These are phyloP conservation scores for Lordiphosa collinella DNA, from an alignment of 1,140 invertebrate genomes.

Conservation along the genomic window DNA sequence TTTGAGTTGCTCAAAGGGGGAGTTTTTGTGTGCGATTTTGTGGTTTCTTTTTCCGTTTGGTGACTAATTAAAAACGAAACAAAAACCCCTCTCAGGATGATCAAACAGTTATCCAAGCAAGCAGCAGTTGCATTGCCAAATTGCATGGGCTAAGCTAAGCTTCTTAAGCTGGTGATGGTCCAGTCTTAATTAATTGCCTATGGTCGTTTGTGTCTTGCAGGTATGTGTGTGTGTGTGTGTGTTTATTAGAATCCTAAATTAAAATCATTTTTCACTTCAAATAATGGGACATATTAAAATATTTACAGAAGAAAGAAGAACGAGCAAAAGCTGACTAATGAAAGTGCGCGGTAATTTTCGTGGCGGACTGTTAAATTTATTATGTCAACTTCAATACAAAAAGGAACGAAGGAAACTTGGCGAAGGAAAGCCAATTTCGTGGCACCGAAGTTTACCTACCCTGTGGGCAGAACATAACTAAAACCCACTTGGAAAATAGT, in stretches of 20 bases:
- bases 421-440: not conserved
- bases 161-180: not conserved
- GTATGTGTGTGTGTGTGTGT: not conserved
- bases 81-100: too few species aligned
- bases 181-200: not conserved
- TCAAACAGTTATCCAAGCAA: too few species aligned
- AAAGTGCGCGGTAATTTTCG: slow-evolving; percentile 24
- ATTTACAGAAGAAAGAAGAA: slow-evolving; percentile 42
- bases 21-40: too few species aligned
- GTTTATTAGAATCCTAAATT: slow-evolving; percentile 43
- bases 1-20: too few species aligned
- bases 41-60: too few species aligned
- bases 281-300: slow-evolving; percentile 69
- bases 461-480: too few species aligned
- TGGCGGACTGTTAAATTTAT: slow-evolving; percentile 60
- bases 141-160: not conserved
- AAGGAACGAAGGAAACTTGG: slow-evolving; percentile 32
- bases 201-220: too few species aligned
- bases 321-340: slow-evolving; percentile 52
- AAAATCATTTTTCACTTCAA: slow-evolving; percentile 58
- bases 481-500: too few species aligned
- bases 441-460: too few species aligned
- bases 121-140: too few species aligned
- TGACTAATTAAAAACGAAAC: too few species aligned
- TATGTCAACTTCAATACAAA: slow-evolving; percentile 30